Percentiles rank a stretch among this genome's conserved stretches.
Conservation (phyloP, 2,888 invertebrate species). For the Pandemis corylana region DNA sequence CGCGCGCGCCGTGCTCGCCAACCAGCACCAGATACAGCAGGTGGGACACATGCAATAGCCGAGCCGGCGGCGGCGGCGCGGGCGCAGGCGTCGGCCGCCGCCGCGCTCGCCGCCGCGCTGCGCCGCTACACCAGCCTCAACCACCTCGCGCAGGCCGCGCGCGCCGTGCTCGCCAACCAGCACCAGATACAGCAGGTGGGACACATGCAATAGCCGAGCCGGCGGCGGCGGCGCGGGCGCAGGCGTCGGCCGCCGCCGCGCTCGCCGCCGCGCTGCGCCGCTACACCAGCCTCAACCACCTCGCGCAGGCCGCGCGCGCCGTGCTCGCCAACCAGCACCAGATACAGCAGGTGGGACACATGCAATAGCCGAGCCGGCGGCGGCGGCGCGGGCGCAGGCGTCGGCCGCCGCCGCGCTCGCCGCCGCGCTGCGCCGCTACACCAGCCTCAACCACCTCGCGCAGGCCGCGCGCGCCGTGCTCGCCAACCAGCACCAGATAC, state of each 20-base stretch:
- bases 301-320: conserved; percentile 93
- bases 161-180: conserved; percentile 92
- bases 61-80: too few relatives aligned
- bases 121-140: conserved; percentile 97
- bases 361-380: too few relatives aligned
- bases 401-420: conserved; percentile 97
- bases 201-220: too few relatives aligned
- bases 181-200: conserved; percentile 94
- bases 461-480: conserved; percentile 92
- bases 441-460: conserved; percentile 96
- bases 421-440: conserved; percentile 96
- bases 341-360: conserved; percentile 91
- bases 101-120: conserved; percentile 97
- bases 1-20: conserved; percentile 91
- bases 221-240: conserved; percentile 91
- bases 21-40: conserved; percentile 95
- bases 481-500: conserved; percentile 94
- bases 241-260: conserved; percentile 94
- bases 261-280: conserved; percentile 97
- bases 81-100: conserved; percentile 92
- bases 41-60: too few relatives aligned
- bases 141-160: conserved; percentile 94
- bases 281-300: conserved; percentile 96
- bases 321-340: conserved; percentile 94
- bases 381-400: conserved; percentile 90